A percentile compares a stretch with the other conserved stretches of the same genome.
These are phyloP conservation scores for Argopecten irradians DNA, from an alignment of 1,140 invertebrate species.

Conservation along the genomic window DNA sequence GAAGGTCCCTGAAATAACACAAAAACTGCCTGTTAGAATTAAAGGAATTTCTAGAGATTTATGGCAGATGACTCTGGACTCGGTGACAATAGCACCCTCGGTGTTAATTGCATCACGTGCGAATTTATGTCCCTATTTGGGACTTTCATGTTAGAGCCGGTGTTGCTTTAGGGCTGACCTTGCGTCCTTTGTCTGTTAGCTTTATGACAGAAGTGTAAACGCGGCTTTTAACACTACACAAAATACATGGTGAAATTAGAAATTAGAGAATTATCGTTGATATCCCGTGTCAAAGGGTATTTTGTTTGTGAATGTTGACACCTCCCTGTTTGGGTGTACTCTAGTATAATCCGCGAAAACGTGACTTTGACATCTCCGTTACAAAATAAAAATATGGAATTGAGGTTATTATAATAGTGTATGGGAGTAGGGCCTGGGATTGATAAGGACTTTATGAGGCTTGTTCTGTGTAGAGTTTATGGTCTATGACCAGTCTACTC, in stretches of 20 bases:
- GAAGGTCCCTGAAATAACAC: slow-evolving; percentile 7
- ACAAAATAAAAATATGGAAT: neutral
- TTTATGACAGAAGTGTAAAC: slow-evolving; percentile 1
- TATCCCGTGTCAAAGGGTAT: slow-evolving; percentile 16
- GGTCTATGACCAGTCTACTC: neutral
- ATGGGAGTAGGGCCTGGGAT: neutral
- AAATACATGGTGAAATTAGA: slow-evolving; percentile 23
- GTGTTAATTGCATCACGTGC: slow-evolving; percentile 20
- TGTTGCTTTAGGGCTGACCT: neutral
- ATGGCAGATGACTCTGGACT: neutral
- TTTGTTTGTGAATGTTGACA: neutral
- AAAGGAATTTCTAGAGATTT: slow-evolving; percentile 18
- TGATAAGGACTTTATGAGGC: neutral
- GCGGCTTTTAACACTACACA: neutral
- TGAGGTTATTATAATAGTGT: neutral
- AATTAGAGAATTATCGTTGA: slow-evolving; percentile 3
- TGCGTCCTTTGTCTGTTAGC: neutral
- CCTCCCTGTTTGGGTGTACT: neutral
- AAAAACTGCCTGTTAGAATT: slow-evolving; percentile 21
- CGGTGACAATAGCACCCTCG: neutral
- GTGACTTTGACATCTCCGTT: neutral
- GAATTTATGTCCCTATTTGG: slow-evolving; percentile 21
- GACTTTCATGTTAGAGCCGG: slow-evolving; percentile 14
- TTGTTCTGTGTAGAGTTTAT: neutral
- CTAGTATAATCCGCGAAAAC: neutral